Evolutionary conservation across 2,113 vertebrate species (phyloP).

Genomic region (Narcine bancroftii): DNA sequence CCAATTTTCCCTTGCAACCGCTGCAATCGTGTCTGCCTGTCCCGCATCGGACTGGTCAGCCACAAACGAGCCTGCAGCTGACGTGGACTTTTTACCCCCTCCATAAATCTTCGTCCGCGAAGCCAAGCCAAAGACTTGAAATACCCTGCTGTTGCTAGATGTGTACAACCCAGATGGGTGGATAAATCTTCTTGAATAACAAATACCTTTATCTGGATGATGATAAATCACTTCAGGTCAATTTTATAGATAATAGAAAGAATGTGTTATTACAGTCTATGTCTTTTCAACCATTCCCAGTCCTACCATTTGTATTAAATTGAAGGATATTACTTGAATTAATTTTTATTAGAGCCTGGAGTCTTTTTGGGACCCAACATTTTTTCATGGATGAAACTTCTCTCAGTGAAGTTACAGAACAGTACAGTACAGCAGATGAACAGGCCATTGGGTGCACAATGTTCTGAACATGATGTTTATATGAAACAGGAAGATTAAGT

Average conservation of each 20-base stretch:
- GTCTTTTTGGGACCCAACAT: neutral
- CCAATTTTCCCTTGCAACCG: no score
- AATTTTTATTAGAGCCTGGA: neutral
- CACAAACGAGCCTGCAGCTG: no score
- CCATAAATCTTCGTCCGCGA: no score
- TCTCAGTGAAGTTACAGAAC: neutral
- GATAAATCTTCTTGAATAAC: conserved; percentile 9
- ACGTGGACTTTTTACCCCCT: no score
- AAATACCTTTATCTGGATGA: neutral
- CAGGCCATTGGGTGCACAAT: no score
- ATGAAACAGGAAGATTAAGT: no score
- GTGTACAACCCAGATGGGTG: no score
- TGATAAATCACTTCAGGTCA: neutral
- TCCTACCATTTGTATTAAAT: neutral
- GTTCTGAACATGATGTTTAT: no score
- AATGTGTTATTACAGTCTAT: neutral
- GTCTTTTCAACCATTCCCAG: neutral
- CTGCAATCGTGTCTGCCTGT: no score
- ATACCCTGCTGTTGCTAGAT: neutral
- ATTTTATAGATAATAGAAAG: neutral
- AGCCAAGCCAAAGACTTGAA: no score
- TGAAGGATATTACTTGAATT: neutral
- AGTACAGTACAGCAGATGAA: no score
- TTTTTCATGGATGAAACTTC: neutral
- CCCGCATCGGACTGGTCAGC: no score